These are phyloP conservation scores for Hemichromis elongatus DNA, from an alignment of 2,113 vertebrate species.

Conservation along the genomic window DNA sequence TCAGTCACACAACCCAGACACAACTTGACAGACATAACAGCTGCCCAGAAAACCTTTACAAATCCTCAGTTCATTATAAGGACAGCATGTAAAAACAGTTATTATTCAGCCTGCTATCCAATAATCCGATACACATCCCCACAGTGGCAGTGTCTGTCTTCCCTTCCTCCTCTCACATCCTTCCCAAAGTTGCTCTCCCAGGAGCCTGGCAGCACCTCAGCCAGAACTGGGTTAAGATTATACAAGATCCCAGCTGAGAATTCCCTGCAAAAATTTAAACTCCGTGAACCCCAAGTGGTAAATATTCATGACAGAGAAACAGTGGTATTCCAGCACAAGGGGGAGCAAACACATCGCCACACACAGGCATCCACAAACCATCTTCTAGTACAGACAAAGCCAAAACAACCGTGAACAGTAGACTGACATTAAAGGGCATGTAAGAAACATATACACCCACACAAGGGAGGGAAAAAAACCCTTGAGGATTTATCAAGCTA, in stretches of 20 bases:
- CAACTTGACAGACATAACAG: background rate
- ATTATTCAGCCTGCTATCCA: constrained; percentile 8
- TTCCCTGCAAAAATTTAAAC: constrained; percentile 41
- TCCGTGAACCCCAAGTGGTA: constrained; percentile 19
- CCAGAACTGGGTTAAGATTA: constrained; percentile 43
- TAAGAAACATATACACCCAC: constrained; percentile 34
- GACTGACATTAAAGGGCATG: constrained; percentile 15
- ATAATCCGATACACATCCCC: background rate
- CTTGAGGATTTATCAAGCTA: constrained; percentile 2
- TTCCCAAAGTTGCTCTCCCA: constrained; percentile 28
- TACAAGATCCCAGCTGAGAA: constrained; percentile 42
- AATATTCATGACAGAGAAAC: constrained; percentile 54
- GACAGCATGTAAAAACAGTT: constrained; percentile 7
- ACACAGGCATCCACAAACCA: background rate
- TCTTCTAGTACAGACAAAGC: background rate
- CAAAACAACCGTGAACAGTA: background rate
- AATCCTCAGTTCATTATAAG: constrained; percentile 13
- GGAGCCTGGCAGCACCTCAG: constrained; percentile 22
- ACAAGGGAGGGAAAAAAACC: background rate
- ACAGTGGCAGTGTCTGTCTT: background rate
- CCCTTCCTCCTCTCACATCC: constrained; percentile 22
- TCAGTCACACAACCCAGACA: background rate
- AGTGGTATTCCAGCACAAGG: constrained; percentile 5
- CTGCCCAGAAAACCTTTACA: background rate
- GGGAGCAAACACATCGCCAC: background rate